Evolutionary conservation across 2,888 invertebrate genomes (phyloP), one percentile per base, ranked within the genome.

Genomic region (Ormyrus pomaceus): DNA sequence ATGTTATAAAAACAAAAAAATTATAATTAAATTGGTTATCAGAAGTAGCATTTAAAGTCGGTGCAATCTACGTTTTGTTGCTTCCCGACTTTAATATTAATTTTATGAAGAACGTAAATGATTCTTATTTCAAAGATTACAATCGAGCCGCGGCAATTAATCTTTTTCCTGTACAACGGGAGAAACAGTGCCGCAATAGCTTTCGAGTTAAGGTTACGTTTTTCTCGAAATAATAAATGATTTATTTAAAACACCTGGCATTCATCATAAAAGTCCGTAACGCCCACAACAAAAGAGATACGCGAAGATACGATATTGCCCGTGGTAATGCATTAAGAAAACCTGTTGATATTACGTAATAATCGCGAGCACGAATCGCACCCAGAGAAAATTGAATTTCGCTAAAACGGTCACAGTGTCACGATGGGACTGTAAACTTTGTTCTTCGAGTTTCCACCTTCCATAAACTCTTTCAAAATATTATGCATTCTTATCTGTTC

Each of bases 201-300:
- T 71, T 71, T 66, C 71, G 51, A 71, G 46, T 59, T 55, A 58
- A 72, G 59, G 62, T 62, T 71, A 58, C 56, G 13, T 62, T 79
- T 74, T 74, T 64, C 70, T 53, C 45, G 46, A 66, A 76, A 64
- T 68, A 80, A 80, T 66, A 75, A 77, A 81, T 77, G 77, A 81
- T 81, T 81, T 78, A 75, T 77, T 61, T 69, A 75, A 81, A 78
- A 71, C 70, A 78, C 71, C 71, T 81, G 74, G 74, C 61, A 78
- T 81, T 62, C 66, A 81, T 77, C 78, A 77, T 45, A 48, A 13
- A 13, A 45, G 13, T 53, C n/a, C n/a, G 74, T 75, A 66, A 78
- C 77, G 81, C 81, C 81, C 77, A 74, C 74, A 55, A 55, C 45
- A 55, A 46, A 59, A 69, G 34, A 34, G 72, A 73, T 69, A 70